Conservation (phyloP, 2,113 vertebrate genomes). For the Leucopsar rothschildi region DNA sequence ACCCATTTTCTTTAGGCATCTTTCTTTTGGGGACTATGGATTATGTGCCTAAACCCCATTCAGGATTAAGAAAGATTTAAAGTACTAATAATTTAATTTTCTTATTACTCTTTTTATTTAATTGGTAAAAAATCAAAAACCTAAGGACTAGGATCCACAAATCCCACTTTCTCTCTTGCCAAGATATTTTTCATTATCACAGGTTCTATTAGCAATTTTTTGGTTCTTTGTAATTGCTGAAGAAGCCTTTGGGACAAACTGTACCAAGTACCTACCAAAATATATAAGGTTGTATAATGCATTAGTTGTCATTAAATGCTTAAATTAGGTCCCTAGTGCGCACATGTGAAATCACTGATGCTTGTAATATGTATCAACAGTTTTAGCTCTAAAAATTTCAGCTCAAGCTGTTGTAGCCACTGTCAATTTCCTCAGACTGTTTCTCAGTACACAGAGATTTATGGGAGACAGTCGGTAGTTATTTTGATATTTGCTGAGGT, state of each 20-base stretch:
- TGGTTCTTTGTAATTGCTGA: background rate
- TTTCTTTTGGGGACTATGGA: background rate
- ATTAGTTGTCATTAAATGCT: background rate
- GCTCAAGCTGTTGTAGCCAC: background rate
- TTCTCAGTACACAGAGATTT: background rate
- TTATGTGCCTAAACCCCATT: background rate
- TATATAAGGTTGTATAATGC: background rate
- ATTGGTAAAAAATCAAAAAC: background rate
- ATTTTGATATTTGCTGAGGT: background rate
- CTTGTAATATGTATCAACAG: background rate
- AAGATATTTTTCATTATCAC: background rate
- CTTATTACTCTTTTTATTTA: background rate
- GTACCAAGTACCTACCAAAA: background rate
- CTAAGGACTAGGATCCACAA: background rate
- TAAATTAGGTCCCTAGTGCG: background rate
- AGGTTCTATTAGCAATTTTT: background rate
- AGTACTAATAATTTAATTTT: background rate
- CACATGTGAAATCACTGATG: background rate
- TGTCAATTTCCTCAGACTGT: background rate
- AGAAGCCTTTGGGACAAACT: background rate
- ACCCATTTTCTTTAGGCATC: background rate
- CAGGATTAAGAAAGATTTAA: background rate
- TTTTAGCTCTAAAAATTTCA: background rate
- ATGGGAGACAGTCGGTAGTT: fast-evolving
- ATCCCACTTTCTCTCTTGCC: background rate